A percentile compares a stretch with the other conserved stretches of the same genome.
phyloP scores from a whole-genome alignment of 2,797 vertebrate genomes.

The Acanthornis magna region DNA sequence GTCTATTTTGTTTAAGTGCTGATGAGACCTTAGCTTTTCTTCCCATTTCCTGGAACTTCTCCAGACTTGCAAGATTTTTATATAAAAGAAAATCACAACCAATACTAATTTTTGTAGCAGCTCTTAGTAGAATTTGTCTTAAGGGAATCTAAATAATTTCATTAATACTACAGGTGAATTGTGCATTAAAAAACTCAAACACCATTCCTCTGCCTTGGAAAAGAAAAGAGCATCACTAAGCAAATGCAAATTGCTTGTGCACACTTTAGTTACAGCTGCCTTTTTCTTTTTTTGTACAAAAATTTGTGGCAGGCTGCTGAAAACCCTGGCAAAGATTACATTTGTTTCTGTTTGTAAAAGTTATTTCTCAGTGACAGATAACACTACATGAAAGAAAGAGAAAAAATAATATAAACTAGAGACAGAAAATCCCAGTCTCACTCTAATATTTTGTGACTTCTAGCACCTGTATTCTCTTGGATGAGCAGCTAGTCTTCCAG shows the following conservation, averaged over 20 bases:
- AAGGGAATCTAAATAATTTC: neutral
- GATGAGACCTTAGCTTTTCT: neutral
- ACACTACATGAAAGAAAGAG: neutral
- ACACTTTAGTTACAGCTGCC: neutral
- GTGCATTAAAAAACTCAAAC: neutral
- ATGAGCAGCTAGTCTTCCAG: neutral
- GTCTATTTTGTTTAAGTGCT: conserved; percentile 9
- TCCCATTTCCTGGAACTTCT: neutral
- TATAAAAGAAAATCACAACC: neutral
- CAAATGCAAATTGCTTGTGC: neutral
- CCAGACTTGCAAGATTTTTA: neutral
- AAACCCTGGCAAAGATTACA: neutral
- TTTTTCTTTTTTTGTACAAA: neutral
- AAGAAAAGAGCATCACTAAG: neutral
- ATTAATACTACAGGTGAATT: neutral
- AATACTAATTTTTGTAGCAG: neutral
- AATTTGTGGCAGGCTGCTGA: neutral
- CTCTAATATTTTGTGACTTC: neutral
- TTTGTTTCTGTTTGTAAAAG: neutral
- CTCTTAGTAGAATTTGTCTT: neutral
- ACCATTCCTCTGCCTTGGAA: neutral
- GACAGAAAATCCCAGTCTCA: neutral
- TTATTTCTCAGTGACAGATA: neutral
- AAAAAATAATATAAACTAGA: neutral
- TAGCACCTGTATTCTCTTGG: neutral